These are phyloP conservation scores for Helicoverpa armigera DNA, from an alignment of 1,140 invertebrate species.

Conservation along the genomic window DNA sequence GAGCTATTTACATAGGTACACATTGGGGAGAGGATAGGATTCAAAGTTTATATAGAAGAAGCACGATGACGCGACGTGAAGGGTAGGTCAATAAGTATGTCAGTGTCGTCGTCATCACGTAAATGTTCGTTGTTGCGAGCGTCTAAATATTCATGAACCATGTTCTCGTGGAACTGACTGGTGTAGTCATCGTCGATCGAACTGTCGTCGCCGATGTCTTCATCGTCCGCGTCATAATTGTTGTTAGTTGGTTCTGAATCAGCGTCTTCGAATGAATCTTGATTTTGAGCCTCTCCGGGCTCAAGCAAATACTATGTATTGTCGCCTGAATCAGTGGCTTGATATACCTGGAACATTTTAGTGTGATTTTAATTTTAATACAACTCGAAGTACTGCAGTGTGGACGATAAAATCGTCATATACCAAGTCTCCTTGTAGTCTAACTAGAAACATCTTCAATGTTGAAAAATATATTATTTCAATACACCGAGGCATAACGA, in stretches of 20 bases:
- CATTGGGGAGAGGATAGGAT: neutral
- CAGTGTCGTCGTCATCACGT: slow-evolving; percentile 15
- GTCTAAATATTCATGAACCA: neutral
- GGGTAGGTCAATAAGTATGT: slow-evolving; percentile 3
- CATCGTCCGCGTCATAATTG: slow-evolving; percentile 5
- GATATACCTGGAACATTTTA: slow-evolving; percentile 62
- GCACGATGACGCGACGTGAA: slow-evolving; percentile 1
- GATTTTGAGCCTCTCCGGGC: slow-evolving; percentile 15
- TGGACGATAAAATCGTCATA: too few relatives aligned
- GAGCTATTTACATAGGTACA: neutral
- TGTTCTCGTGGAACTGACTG: slow-evolving; percentile 7
- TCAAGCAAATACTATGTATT: slow-evolving; percentile 47
- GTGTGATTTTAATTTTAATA: neutral
- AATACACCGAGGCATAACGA: too few relatives aligned
- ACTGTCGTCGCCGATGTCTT: slow-evolving; percentile 5
- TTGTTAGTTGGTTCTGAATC: neutral
- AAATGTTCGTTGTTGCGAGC: neutral
- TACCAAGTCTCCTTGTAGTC: too few relatives aligned
- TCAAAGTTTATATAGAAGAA: slow-evolving; percentile 8
- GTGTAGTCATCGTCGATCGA: slow-evolving; percentile 16
- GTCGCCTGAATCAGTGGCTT: slow-evolving; percentile 54
- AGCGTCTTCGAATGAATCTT: neutral
- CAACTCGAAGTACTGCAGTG: too few relatives aligned
- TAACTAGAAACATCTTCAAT: too few relatives aligned
- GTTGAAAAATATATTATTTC: too few relatives aligned